phyloP scores from a whole-genome alignment of 2,888 invertebrate species.

The Trypoxylon attenuatum region DNA sequence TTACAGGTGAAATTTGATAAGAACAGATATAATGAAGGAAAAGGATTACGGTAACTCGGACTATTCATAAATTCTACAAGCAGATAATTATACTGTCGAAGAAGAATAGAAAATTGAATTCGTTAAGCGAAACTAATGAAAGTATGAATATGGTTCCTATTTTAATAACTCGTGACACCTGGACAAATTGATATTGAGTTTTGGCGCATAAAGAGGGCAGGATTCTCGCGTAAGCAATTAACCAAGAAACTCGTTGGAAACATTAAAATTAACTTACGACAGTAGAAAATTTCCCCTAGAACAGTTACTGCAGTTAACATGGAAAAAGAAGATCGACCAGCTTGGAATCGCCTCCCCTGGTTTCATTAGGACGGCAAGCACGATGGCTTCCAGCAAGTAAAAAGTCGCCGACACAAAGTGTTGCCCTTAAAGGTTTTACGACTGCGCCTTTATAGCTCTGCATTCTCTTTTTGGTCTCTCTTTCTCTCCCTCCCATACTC shows the following conservation, averaged over 20 bases:
- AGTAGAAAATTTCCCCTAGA: not conserved
- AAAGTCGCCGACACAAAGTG: slow-evolving; percentile 39
- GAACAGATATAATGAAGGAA: no score
- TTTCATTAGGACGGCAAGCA: slow-evolving; percentile 35
- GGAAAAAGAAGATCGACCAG: slow-evolving; percentile 2
- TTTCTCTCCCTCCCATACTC: slow-evolving; percentile 6
- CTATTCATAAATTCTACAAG: no score
- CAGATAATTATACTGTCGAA: no score
- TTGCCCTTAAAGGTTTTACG: slow-evolving; percentile 47
- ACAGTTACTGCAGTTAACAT: not conserved
- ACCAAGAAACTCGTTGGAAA: not conserved
- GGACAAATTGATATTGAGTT: no score
- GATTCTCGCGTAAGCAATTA: not conserved
- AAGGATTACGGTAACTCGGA: no score
- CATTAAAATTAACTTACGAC: not conserved
- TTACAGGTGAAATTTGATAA: no score
- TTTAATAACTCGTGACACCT: no score
- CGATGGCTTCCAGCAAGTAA: slow-evolving; percentile 19
- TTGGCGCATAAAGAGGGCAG: no score
- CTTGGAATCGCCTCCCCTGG: slow-evolving; percentile 2
- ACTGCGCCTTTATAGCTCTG: slow-evolving; percentile 33
- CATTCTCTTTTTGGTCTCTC: slow-evolving; percentile 11
- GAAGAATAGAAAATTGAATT: no score
- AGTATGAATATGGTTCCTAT: no score
- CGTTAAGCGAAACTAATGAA: no score